Conservation (phyloP, 2,113 vertebrate genomes). For the Nymphicus hollandicus region DNA sequence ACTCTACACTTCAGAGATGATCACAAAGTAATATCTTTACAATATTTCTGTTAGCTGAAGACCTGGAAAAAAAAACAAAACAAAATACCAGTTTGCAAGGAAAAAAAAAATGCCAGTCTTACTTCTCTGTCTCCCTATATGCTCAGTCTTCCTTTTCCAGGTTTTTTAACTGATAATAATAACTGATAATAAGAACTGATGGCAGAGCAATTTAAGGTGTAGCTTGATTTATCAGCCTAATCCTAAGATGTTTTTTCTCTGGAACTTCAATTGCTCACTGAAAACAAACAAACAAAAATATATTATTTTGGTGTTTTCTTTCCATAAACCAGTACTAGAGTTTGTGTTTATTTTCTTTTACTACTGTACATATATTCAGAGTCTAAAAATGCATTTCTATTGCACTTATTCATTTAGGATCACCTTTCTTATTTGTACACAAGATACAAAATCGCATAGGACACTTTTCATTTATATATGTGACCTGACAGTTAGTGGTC, state of each 20-base stretch:
- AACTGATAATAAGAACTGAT: neutral
- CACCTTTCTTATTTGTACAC: neutral
- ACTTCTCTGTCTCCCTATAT: neutral
- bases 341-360: neutral
- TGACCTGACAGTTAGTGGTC: neutral
- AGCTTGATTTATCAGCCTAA: neutral
- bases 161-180: neutral
- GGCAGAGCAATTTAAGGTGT: neutral
- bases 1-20: neutral
- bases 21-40: neutral
- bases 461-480: neutral
- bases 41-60: neutral
- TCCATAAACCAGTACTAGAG: neutral
- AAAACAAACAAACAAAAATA: neutral
- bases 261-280: neutral
- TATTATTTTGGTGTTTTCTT: neutral
- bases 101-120: neutral
- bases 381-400: neutral
- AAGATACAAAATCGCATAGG: neutral
- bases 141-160: neutral
- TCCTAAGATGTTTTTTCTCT: neutral
- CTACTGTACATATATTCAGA: neutral
- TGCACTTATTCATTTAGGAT: neutral
- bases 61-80: neutral
- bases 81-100: neutral